These are phyloP conservation scores for Pseudomyrmex sp. DNA, from an alignment of 1,140 invertebrate species.

Conservation along the genomic window DNA sequence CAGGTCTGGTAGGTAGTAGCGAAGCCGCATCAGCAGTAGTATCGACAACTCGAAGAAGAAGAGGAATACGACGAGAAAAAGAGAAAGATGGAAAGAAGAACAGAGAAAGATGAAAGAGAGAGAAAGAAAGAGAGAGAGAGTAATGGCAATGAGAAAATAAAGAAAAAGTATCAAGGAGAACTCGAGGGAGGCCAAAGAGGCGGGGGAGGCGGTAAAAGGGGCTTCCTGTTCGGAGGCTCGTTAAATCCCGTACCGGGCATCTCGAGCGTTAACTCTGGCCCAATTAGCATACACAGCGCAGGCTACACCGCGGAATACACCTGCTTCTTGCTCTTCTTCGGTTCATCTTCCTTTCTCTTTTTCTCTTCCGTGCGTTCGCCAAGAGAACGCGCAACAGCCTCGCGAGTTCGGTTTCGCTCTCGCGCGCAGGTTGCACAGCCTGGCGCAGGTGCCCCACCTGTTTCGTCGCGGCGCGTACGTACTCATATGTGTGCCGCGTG, in stretches of 20 bases:
- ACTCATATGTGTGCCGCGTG: slow-evolving; percentile 32
- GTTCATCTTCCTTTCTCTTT: slow-evolving; percentile 19
- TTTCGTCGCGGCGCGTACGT: slow-evolving; percentile 67
- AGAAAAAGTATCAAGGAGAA: slow-evolving; percentile 64
- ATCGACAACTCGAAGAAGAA: slow-evolving; percentile 62
- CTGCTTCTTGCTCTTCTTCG: slow-evolving; percentile 75
- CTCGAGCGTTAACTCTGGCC: slow-evolving; percentile 80
- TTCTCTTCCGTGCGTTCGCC: slow-evolving; percentile 6
- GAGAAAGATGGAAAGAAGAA: slow-evolving; percentile 4
- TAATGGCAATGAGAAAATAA: slow-evolving; percentile 53
- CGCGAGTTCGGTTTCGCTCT: slow-evolving; percentile 58
- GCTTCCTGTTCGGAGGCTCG: slow-evolving; percentile 80
- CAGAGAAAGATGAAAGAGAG: neutral
- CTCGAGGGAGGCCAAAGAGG: slow-evolving; percentile 54
- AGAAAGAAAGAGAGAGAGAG: slow-evolving; percentile 1
- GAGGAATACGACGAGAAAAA: slow-evolving; percentile 21
- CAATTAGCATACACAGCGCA: slow-evolving; percentile 83
- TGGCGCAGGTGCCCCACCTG: slow-evolving; percentile 74
- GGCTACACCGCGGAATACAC: slow-evolving; percentile 82
- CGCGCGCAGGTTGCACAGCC: slow-evolving; percentile 57
- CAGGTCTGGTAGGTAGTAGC: slow-evolving; percentile 46
- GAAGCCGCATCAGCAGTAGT: slow-evolving; percentile 64
- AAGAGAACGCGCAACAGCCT: neutral
- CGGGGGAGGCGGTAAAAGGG: slow-evolving; percentile 63
- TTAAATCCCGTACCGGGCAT: slow-evolving; percentile 80